These are phyloP conservation scores for Hyperoodon ampullatus DNA, from an alignment of 2,113 vertebrate species.

Conservation along the genomic window DNA sequence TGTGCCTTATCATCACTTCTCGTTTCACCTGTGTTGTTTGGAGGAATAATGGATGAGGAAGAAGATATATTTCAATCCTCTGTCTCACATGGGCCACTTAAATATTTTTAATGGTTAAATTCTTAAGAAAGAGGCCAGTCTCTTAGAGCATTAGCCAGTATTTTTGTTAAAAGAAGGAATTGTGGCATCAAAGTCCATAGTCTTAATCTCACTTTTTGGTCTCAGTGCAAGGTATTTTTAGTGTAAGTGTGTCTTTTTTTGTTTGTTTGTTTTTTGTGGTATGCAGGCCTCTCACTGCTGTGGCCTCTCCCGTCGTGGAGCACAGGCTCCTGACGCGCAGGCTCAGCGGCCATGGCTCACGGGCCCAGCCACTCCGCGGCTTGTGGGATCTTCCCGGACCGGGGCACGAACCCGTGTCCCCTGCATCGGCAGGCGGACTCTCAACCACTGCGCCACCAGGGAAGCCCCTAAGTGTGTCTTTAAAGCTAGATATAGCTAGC, in stretches of 20 bases:
- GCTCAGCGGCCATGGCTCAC: too few species aligned
- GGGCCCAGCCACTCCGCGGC: too few species aligned
- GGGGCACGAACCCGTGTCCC: too few species aligned
- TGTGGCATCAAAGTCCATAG: not conserved
- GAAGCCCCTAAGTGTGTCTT: not conserved
- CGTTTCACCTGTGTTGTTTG: not conserved
- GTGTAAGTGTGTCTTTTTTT: not conserved
- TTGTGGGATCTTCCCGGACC: too few species aligned
- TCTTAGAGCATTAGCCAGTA: not conserved
- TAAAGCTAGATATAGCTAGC: not conserved
- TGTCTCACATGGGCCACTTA: not conserved
- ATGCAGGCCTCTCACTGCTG: too few species aligned
- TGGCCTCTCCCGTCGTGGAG: too few species aligned
- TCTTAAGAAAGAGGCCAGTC: not conserved
- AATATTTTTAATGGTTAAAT: not conserved
- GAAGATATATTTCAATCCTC: not conserved
- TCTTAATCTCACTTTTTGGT: conserved; percentile 4
- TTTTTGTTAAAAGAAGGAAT: not conserved
- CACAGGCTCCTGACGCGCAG: too few species aligned
- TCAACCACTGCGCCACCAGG: too few species aligned
- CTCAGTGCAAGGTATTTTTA: not conserved
- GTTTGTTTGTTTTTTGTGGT: too few species aligned
- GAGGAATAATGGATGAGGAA: not conserved
- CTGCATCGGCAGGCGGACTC: too few species aligned
- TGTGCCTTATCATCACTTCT: not conserved